Base-by-base conservation (phyloP, 2,888 invertebrate genomes). In the Harmothoe impar region DNA sequence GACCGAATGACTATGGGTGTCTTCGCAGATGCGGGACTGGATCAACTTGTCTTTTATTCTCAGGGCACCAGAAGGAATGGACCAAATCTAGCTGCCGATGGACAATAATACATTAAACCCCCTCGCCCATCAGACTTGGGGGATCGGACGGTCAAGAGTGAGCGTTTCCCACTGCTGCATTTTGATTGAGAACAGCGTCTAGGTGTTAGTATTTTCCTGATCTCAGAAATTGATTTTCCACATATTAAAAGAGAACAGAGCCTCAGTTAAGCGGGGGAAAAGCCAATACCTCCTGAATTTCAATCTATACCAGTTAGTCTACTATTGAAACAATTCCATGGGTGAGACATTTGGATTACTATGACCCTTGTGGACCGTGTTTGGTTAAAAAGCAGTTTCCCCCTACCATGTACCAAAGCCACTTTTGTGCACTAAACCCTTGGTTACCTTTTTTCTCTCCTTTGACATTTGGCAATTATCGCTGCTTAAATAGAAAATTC, bases 1-100 rank as follows among this genome's bases (percentile, higher is more conserved):
- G 72, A 72, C 15, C 72, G 72, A 72, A 72, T 29, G 72, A 72
- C 72, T 72, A 72, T n/a, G 72, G 72, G 72, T 29, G 25, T 72
- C 72, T 29, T 72, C 72, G 29, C 1, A 25, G 72, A 25, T 3
- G 72, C 17, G 72, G 72, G 29, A 72, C 29, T 29, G 72, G 72
- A 72, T 25, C 72, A 72, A 72, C 72, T 72, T 72, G 72, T 72
- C 72, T 72, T 72, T 72, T 29, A 72, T 29, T 72, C 72, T 29
- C 72, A 72, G 72, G 72, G 72, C 72, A 72, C 25, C 29, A 29
- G 25, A 15, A 29, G 72, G 29, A 29, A 72, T 62, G 72, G 72
- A 72, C 72, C 72, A 72, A 72, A 29, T 72, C 72, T 72, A 72
- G 72, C 72, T 72, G 72, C 29, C 25, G 31, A 72, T 72, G 72